Base-by-base conservation (phyloP, 2,797 vertebrate species). In the Notolabrus celidotus region DNA sequence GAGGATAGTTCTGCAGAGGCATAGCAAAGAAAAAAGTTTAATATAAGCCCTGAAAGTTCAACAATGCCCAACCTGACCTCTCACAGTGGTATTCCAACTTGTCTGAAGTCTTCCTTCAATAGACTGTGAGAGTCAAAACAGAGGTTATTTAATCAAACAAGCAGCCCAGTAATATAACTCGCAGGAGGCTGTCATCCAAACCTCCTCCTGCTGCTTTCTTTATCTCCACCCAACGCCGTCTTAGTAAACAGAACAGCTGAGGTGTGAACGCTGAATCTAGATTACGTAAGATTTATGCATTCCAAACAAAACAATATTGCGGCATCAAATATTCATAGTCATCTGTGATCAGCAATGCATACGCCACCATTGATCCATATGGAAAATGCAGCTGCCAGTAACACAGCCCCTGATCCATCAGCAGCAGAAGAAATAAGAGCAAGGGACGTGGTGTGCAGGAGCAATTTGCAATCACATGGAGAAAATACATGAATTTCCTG, bases 301-400 rank as follows among this genome's bases (percentile, higher is more conserved):
- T 77, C 59, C 67, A 77, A 82, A 80, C 78, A 79, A 77, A 88
- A 89, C 75, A 84, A 77, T 87, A 90, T 72, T 60, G 62, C 79
- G 33, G 68, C 86, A 93, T 92, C 77, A 92, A 89, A 88, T 91
- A 93, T 93, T 92, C 87, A 91, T 88, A 77, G 89, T 77, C 62
- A 70, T 80, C 75, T 79, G 68, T 68, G 81, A 93, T 90, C 84
- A 89, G 85, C 79, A 90, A 85, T 74, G 85, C 84, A 86, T 85
- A 83, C 82, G 64, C 56, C 3, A 7, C 64, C 83, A 89, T 84
- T 90, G 89, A 92, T 90, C 88, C 81, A 82, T 75, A 89, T 65
- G 77, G 79, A 78, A 91, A 91, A 90, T 84, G 79, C 81, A 79
- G 85, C 88, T 82, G 87, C 87, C 86, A 71, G 88, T 77, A 87